phyloP scores from a whole-genome alignment of 2,888 invertebrate species.

The Tetragonisca angustula region DNA sequence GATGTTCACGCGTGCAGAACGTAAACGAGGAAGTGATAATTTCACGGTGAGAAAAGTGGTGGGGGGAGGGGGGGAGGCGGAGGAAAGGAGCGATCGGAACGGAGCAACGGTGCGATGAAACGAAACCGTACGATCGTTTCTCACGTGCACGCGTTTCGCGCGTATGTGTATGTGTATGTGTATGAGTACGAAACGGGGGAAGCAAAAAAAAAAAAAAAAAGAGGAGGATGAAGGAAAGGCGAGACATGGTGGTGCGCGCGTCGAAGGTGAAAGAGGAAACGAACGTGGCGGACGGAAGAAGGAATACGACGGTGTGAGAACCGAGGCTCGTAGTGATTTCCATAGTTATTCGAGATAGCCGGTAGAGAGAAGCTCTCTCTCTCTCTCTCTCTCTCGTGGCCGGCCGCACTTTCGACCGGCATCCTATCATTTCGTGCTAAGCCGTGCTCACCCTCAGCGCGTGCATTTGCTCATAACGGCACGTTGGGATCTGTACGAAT shows the following conservation, averaged over 20 bases:
- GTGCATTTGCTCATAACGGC: conserved; percentile 56
- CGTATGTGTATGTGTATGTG: conserved; percentile 7
- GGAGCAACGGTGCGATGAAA: conserved; percentile 37
- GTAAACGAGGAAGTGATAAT: conserved; percentile 61
- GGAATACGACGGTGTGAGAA: conserved; percentile 77
- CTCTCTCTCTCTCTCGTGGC: conserved; percentile 44
- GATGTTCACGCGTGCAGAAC: conserved; percentile 52
- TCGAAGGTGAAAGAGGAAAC: conserved; percentile 63
- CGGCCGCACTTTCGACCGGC: conserved; percentile 64
- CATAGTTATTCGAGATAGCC: conserved; percentile 80
- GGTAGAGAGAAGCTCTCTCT: conserved; percentile 62
- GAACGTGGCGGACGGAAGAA: conserved; percentile 67
- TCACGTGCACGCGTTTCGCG: conserved; percentile 54
- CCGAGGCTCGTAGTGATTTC: conserved; percentile 78
- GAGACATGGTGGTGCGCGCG: conserved; percentile 22
- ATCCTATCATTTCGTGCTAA: conserved; percentile 74
- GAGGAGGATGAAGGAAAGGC: conserved; percentile 20
- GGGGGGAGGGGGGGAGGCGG: too few species aligned
- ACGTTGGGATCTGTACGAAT: conserved; percentile 56
- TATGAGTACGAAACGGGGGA: not conserved
- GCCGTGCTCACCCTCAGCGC: conserved; percentile 54
- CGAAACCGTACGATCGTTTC: conserved; percentile 57
- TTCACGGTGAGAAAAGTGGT: conserved; percentile 63
- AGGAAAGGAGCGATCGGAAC: conserved; percentile 30
- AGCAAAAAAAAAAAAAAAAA: not conserved